Conservation (phyloP, 2,888 invertebrate genomes). For the Cryptus viduatorius region DNA sequence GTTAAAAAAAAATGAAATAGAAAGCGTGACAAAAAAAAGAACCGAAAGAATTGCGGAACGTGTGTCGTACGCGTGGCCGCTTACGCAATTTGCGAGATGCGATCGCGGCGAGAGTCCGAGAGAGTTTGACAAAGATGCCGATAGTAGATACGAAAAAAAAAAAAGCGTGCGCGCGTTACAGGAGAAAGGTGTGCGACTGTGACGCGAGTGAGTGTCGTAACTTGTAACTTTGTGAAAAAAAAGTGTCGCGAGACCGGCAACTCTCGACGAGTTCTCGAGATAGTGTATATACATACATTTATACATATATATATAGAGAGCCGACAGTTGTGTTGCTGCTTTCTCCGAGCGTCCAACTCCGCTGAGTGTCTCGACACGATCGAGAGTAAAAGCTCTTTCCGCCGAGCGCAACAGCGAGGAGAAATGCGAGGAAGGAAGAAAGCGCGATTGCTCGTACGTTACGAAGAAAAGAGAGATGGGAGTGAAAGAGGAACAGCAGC, state of each 20-base stretch:
- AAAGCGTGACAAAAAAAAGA: background rate
- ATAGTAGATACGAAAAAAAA: background rate
- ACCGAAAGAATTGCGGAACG: background rate
- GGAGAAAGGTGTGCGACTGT: slow-evolving; percentile 30
- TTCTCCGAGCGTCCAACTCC: slow-evolving; percentile 62
- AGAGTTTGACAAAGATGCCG: background rate
- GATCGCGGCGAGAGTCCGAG: background rate
- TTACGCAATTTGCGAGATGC: slow-evolving; percentile 9
- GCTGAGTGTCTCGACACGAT: slow-evolving; percentile 70
- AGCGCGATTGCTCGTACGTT: background rate
- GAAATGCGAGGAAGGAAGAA: slow-evolving; percentile 59
- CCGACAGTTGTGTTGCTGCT: slow-evolving; percentile 54
- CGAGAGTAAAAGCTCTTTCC: slow-evolving; percentile 83
- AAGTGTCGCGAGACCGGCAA: slow-evolving; percentile 51
- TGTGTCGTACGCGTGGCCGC: background rate
- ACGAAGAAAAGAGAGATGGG: slow-evolving; percentile 25
- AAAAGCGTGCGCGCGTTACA: slow-evolving; percentile 15
- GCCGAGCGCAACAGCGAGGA: slow-evolving; percentile 50
- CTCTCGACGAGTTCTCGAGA: slow-evolving; percentile 37
- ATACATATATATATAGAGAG: slow-evolving; percentile 4
- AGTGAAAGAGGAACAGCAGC: slow-evolving; percentile 42
- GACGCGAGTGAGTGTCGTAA: slow-evolving; percentile 53
- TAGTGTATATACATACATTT: slow-evolving; percentile 24
- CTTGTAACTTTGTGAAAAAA: slow-evolving; percentile 47
- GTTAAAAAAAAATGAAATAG: background rate